Evolutionary conservation across 2,113 vertebrate species (phyloP).

Genomic region (Brachyhypopomus gauderio): DNA sequence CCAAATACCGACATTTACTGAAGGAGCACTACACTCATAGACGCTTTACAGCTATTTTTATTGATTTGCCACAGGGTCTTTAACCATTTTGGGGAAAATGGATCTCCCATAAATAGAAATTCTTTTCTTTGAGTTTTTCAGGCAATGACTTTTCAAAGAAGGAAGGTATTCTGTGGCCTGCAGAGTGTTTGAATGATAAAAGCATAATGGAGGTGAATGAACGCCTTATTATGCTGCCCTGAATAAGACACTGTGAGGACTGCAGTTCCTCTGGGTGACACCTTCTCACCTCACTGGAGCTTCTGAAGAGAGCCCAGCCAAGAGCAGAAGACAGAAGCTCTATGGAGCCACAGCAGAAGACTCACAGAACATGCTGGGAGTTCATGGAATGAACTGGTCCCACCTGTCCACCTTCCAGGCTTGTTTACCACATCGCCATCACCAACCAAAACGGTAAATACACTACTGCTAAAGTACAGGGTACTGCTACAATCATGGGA

Average conservation of each 20-base stretch:
- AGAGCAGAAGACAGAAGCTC: constrained; percentile 6
- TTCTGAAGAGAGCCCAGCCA: constrained; percentile 4
- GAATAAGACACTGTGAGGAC: constrained; percentile 63
- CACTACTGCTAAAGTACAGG: no score
- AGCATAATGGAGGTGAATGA: constrained; percentile 69
- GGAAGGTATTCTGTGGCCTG: constrained; percentile 62
- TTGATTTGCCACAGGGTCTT: constrained; percentile 58
- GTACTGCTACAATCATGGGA: no score
- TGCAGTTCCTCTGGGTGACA: constrained; percentile 25
- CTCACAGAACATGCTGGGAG: neutral
- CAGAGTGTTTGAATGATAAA: constrained; percentile 74
- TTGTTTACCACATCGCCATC: no score
- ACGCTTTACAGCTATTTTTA: neutral
- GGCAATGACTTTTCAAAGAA: constrained; percentile 68
- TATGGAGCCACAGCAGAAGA: neutral
- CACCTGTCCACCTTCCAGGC: no score
- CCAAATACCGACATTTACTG: constrained; percentile 1
- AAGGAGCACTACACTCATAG: neutral
- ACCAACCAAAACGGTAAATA: no score
- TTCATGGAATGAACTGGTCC: no score
- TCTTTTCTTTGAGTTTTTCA: constrained; percentile 65
- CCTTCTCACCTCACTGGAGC: neutral
- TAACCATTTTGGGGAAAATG: constrained; percentile 64
- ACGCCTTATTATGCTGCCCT: constrained; percentile 70
- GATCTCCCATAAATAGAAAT: constrained; percentile 70